phyloP scores from a whole-genome alignment of 2,888 invertebrate genomes.

The Calephelis perditalis region DNA sequence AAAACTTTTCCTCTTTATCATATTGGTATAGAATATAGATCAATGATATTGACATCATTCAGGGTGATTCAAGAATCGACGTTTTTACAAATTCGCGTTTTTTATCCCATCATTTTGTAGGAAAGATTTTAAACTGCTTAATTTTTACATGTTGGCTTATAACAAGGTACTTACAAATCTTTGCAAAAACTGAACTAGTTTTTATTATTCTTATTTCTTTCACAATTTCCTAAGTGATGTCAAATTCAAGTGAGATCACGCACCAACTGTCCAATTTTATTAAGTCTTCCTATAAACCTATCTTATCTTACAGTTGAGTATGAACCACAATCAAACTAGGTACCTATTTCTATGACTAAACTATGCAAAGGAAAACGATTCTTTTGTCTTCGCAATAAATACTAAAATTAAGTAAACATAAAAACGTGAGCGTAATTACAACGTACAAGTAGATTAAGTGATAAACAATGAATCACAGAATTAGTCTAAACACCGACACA shows the following conservation, averaged over 20 bases:
- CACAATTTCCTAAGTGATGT: slow-evolving; percentile 4
- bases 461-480: slow-evolving; percentile 10
- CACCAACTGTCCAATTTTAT: slow-evolving; percentile 32
- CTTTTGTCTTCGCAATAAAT: neutral
- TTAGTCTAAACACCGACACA: slow-evolving; percentile 1
- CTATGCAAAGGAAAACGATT: neutral
- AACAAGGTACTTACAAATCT: no score
- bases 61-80: no score
- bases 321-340: slow-evolving; percentile 7
- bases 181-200: no score
- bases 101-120: no score
- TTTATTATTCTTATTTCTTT: neutral
- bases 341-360: slow-evolving; percentile 1
- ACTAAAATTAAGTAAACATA: slow-evolving; percentile 4
- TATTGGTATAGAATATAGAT: no score
- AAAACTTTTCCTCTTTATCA: no score
- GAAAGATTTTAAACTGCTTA: no score
- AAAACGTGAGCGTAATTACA: slow-evolving; percentile 3
- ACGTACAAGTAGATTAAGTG: slow-evolving; percentile 11
- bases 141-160: no score
- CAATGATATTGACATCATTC: no score
- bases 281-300: slow-evolving; percentile 31
- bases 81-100: no score
- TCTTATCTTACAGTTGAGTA: slow-evolving; percentile 30
- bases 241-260: slow-evolving; percentile 27